Conservation (phyloP, 2,797 vertebrate genomes). For the Helostoma temminkii region DNA sequence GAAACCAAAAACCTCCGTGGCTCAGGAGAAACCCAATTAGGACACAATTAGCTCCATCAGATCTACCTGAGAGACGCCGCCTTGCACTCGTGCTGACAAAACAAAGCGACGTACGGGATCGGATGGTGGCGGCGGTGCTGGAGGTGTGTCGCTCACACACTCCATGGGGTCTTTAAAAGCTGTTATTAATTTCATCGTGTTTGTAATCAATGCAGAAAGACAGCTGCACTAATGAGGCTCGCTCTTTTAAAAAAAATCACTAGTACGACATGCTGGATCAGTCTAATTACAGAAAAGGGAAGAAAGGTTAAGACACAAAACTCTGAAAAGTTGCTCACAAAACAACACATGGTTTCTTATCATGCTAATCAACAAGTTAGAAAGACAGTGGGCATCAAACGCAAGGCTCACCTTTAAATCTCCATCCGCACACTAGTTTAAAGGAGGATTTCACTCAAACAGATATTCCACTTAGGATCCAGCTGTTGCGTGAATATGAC, state of each 20-base stretch:
- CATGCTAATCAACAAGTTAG: slow-evolving; percentile 65
- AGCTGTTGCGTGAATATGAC: slow-evolving; percentile 4
- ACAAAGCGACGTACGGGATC: slow-evolving; percentile 56
- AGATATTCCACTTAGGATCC: slow-evolving; percentile 35
- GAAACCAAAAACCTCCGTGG: slow-evolving; percentile 39
- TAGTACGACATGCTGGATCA: background rate
- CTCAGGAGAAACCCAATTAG: slow-evolving; percentile 57
- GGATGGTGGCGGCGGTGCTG: slow-evolving; percentile 3
- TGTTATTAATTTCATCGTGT: slow-evolving; percentile 24
- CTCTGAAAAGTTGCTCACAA: slow-evolving; percentile 29
- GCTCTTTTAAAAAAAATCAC: background rate
- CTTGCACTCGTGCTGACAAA: slow-evolving; percentile 19
- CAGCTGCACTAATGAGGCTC: slow-evolving; percentile 29
- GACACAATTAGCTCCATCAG: slow-evolving; percentile 62
- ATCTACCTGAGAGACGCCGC: slow-evolving; percentile 55
- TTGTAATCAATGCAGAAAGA: slow-evolving; percentile 43
- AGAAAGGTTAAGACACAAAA: background rate
- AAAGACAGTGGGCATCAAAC: slow-evolving; percentile 2
- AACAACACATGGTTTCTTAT: background rate
- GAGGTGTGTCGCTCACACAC: background rate
- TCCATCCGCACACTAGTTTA: slow-evolving; percentile 29
- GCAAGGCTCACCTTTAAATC: slow-evolving; percentile 63
- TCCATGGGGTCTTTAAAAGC: slow-evolving; percentile 38
- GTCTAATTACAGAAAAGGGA: slow-evolving; percentile 12
- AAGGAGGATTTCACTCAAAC: slow-evolving; percentile 24